Base-by-base conservation (phyloP, 1,140 invertebrate species). In the Drosophila takahashii region DNA sequence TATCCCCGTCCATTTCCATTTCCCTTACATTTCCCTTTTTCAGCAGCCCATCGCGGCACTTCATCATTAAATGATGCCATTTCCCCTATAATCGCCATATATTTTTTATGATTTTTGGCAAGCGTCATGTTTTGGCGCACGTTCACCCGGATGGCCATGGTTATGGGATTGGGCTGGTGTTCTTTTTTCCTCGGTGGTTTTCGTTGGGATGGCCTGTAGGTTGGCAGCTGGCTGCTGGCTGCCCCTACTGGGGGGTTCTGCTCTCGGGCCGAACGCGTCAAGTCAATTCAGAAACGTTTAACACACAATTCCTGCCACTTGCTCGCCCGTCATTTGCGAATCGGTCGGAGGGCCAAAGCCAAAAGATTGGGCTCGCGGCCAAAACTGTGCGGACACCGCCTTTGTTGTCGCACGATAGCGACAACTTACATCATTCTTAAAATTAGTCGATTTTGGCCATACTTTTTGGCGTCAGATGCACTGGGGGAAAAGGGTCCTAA, bases 381-480 rank as follows among this genome's bases (percentile, higher is more conserved):
- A 89, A 89, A 80, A 84, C 54, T 62, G 57, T 74, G 77, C 64
- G 67, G 57, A 59, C 78, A 51, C 39, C 50, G 61, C 29, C 47
- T 58, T 60, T 61, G 57, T 64, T 84, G 60, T 57, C 76, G 59
- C 32, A 56, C 58, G 76, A 89, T 87, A 62, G 80, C 87, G 89
- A 90, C 80, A 85, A 70, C 62, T 90, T 91, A 91, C 89, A 91
- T 91, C 89, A 91, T 91, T 91, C 83, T 90, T 90, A 91, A 91
- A 91, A 85, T 91, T 91, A 91, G 83, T 75, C 54, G 81, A 77
- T 59, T 79, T 57, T 65, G 41, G 47, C 37, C 52, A 70, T 67
- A 58, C 42, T 76, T 56, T 86, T 67, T 47, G 45, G 44, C 61
- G 54, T 76, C 74, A 57, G 57, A 59, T 44, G 72, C 15, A 39